Evolutionary conservation across 64 coral and sea anemone genomes (phyloP), one percentile per base, ranked within the genome.

Genomic region (Pocillopora damicornis): DNA sequence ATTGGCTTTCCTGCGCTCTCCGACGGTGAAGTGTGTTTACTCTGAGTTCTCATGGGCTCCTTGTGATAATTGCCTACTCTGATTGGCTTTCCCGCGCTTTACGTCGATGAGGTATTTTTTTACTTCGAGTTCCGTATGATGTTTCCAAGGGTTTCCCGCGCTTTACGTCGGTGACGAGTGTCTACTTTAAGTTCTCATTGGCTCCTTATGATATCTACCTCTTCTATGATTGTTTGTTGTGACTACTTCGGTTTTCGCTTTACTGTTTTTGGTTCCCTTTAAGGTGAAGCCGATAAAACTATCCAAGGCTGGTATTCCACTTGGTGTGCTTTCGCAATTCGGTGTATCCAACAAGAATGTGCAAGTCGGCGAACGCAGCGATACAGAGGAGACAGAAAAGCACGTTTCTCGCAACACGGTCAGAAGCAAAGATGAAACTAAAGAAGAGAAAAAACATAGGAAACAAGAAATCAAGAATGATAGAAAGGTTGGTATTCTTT

Each of bases 381-480:
- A 63, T 64, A 35, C 51, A 14, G 74, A 92, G 34, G 62, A 81
- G 23, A 36, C n/a, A 35, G 67, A 37, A 37, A 57, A 34, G 3
- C 15, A 23, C 16, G 0, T 26, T 60, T 34, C 26, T 13, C 36
- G 11, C 35, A 69, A 73, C 60, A 60, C 79, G 11, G 26, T 62
- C 11, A 88, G 90, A 68, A 58, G 59, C 23, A 66, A 76, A 35
- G 35, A 90, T 15, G 97, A 99, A 64, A 91, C 86, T 73, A 99
- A 94, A 74, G 97, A 99, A 62, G 87, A 95, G 23, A 99, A 95
- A 73, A 93, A 88, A 63, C 62, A 63, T 9, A 89, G 97, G 75
- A 99, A 99, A 91, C 90, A 95, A 64, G 85, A 85, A 63, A 90
- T 99, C 56, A 99, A 99, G 74, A 88, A 90, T 15, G 93, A 99